A percentile compares a stretch with the other conserved stretches of the same genome.
Conservation (phyloP, 2,888 invertebrate genomes). For the Dicranocentrus wangi region DNA sequence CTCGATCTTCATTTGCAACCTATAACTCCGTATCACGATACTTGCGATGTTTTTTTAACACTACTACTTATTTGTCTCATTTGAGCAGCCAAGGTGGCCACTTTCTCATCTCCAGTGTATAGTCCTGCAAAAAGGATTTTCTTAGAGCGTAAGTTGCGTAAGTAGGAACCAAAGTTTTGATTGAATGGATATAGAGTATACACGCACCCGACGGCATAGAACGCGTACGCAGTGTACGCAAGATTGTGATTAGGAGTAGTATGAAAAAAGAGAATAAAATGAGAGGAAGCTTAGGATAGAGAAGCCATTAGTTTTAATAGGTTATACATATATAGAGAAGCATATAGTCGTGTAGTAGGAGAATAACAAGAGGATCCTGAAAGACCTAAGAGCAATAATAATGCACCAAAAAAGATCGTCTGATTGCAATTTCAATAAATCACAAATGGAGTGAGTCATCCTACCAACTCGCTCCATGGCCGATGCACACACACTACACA, state of each 20-base stretch:
- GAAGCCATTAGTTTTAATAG: constrained; percentile 14
- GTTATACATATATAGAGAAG: background rate
- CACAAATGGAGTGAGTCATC: constrained; percentile 66
- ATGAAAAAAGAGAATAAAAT: background rate
- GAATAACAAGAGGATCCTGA: background rate
- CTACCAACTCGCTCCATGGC: no score
- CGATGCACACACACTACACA: no score
- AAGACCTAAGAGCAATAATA: constrained; percentile 9
- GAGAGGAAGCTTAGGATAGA: background rate
- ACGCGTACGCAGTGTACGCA: no score
- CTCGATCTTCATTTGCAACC: background rate
- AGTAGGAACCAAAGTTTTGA: background rate
- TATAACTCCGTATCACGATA: background rate
- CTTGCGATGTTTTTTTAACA: background rate
- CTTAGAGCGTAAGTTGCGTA: background rate
- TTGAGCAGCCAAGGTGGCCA: no score
- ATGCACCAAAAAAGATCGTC: constrained; percentile 52
- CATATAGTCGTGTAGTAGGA: background rate
- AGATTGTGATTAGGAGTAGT: background rate
- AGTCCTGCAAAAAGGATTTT: background rate
- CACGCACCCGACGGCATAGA: background rate
- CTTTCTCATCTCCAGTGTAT: no score
- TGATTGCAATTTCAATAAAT: constrained; percentile 70
- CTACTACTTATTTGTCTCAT: no score
- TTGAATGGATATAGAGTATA: background rate